phyloP scores from a whole-genome alignment of 2,888 invertebrate species.

The Dinocampus coccinellae region DNA sequence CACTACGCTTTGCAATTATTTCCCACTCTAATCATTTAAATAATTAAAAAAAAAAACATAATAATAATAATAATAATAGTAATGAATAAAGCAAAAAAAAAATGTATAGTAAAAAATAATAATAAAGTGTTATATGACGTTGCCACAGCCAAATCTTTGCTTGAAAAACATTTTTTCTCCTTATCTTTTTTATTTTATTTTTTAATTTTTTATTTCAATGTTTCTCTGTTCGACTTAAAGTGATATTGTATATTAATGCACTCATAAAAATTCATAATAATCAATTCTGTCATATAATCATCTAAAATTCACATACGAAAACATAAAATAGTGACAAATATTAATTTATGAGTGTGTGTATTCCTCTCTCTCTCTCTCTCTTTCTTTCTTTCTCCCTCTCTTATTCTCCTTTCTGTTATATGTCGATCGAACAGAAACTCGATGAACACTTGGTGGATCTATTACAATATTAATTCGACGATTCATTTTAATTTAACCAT shows the following conservation, averaged over 20 bases:
- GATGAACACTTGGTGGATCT: slow-evolving; percentile 66
- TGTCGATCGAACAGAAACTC: slow-evolving; percentile 50
- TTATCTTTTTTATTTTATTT: no score
- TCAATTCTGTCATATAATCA: background rate
- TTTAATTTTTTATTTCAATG: slow-evolving; percentile 13
- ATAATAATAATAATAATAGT: no score
- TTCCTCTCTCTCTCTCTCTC: slow-evolving; percentile 16
- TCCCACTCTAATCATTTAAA: slow-evolving; percentile 42
- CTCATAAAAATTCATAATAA: background rate
- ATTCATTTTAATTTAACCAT: slow-evolving; percentile 7
- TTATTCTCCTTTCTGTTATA: slow-evolving; percentile 33
- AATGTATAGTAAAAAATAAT: slow-evolving; percentile 51
- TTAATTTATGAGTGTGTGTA: background rate
- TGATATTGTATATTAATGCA: background rate
- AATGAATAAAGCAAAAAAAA: no score
- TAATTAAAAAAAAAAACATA: slow-evolving; percentile 53
- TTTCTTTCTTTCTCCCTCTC: no score
- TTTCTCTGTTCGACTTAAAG: slow-evolving; percentile 27
- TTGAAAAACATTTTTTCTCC: slow-evolving; percentile 50
- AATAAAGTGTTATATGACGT: slow-evolving; percentile 55
- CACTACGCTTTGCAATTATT: slow-evolving; percentile 29
- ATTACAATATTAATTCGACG: slow-evolving; percentile 38
- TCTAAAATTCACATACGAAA: background rate
- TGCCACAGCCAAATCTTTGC: slow-evolving; percentile 64
- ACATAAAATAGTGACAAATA: background rate